Conservation (phyloP, 2,888 invertebrate species). For the Nemotelus pantherinus region DNA sequence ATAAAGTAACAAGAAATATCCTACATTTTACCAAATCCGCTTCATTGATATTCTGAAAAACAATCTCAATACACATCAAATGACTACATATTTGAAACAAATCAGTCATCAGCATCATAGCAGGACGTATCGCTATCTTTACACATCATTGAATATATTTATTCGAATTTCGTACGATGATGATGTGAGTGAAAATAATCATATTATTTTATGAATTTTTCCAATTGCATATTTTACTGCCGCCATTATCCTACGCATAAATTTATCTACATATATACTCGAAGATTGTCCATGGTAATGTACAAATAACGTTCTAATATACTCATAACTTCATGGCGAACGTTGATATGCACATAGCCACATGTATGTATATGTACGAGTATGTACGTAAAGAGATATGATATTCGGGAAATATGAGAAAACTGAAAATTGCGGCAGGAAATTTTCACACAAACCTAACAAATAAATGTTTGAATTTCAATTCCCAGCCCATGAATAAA, state of each 20-base stretch:
- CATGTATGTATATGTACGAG: not conserved
- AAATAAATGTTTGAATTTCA: constrained; percentile 45
- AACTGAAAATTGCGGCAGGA: constrained; percentile 37
- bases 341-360: not conserved
- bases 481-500: constrained; percentile 46
- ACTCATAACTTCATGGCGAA: too few species aligned
- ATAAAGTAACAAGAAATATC: not conserved
- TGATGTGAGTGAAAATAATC: constrained; percentile 5
- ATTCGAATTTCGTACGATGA: constrained; percentile 21
- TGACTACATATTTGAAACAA: constrained; percentile 8
- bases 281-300: not conserved
- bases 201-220: constrained; percentile 35
- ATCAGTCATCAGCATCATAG: constrained; percentile 15
- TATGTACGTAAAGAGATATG: not conserved
- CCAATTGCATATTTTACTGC: constrained; percentile 35
- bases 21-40: too few species aligned
- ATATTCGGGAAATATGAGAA: not conserved
- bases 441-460: constrained; percentile 43
- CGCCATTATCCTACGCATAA: not conserved
- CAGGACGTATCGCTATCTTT: constrained; percentile 11
- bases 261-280: not conserved
- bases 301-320: too few species aligned
- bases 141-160: constrained; percentile 27
- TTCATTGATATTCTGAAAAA: not conserved
- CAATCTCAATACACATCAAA: not conserved